Conservation (phyloP, 2,113 vertebrate genomes). For the Hucho hucho region DNA sequence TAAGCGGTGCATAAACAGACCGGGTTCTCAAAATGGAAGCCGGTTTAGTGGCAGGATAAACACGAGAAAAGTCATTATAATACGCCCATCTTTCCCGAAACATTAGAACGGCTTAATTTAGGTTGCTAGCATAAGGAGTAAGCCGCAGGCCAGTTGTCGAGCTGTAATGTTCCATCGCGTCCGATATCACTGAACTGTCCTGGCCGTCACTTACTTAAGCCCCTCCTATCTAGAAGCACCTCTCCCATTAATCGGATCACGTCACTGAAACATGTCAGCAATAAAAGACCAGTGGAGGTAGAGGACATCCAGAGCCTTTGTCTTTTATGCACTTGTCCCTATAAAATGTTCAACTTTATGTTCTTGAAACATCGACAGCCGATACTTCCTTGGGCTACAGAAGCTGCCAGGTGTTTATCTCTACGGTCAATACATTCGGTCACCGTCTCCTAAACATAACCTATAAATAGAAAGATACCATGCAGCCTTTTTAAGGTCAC, state of each 20-base stretch:
- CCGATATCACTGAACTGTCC: neutral
- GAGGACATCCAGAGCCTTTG: neutral
- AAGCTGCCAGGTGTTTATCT: conserved; percentile 4
- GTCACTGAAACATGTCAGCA: neutral
- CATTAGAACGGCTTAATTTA: neutral
- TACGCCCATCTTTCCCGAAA: neutral
- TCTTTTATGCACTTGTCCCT: neutral
- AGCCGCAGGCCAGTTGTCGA: conserved; percentile 15
- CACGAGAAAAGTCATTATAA: neutral
- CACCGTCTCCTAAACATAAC: conserved; percentile 17
- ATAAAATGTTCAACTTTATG: neutral
- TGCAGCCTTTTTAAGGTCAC: conserved; percentile 72
- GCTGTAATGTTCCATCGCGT: conserved; percentile 26
- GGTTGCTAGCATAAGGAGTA: conserved; percentile 1
- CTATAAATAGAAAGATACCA: conserved; percentile 70
- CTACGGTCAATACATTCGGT: conserved; percentile 31
- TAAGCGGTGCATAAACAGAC: neutral
- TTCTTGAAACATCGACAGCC: neutral
- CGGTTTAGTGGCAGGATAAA: neutral
- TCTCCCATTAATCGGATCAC: neutral
- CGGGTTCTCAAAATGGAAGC: conserved; percentile 33
- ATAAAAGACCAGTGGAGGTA: neutral
- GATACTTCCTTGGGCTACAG: neutral
- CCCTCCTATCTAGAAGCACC: neutral
- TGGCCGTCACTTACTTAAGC: neutral